A percentile compares a stretch with the other conserved stretches of the same genome.
Conservation (phyloP, 1,140 invertebrate species). For the Ceratoteleas bidentatus region DNA sequence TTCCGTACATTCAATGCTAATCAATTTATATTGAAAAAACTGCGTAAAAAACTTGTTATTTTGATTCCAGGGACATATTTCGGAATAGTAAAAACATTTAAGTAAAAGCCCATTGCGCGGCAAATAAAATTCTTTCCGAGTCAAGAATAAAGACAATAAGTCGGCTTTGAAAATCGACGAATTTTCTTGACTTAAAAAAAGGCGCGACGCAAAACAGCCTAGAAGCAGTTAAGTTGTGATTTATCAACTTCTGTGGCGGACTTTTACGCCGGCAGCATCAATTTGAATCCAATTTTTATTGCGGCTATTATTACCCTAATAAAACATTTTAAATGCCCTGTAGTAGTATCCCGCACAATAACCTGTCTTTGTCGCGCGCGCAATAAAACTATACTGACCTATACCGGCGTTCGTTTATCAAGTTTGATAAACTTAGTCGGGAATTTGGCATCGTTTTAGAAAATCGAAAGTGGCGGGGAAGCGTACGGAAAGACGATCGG, state of each 20-base stretch:
- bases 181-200: conserved; percentile 1
- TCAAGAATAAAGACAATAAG: background rate
- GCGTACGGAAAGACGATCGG: conserved; percentile 64
- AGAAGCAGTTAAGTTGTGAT: conserved; percentile 33
- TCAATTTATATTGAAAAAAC: too few species aligned
- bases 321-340: conserved; percentile 50
- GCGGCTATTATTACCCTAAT: conserved; percentile 49
- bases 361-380: conserved; percentile 37
- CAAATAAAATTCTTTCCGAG: too few species aligned
- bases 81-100: too few species aligned
- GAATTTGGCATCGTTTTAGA: conserved; percentile 31
- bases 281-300: conserved; percentile 56
- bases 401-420: conserved; percentile 16
- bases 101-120: too few species aligned
- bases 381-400: conserved; percentile 54
- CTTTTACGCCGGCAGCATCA: conserved; percentile 36
- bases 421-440: conserved; percentile 23
- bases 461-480: conserved; percentile 52
- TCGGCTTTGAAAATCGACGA: background rate
- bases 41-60: too few species aligned
- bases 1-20: too few species aligned
- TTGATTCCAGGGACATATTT: too few species aligned
- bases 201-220: background rate
- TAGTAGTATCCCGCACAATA: conserved; percentile 28
- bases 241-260: conserved; percentile 32